Evolutionary conservation across 2,113 vertebrate species (phyloP), one percentile per base, ranked within the genome.

Genomic region (Syngnathus typhle): DNA sequence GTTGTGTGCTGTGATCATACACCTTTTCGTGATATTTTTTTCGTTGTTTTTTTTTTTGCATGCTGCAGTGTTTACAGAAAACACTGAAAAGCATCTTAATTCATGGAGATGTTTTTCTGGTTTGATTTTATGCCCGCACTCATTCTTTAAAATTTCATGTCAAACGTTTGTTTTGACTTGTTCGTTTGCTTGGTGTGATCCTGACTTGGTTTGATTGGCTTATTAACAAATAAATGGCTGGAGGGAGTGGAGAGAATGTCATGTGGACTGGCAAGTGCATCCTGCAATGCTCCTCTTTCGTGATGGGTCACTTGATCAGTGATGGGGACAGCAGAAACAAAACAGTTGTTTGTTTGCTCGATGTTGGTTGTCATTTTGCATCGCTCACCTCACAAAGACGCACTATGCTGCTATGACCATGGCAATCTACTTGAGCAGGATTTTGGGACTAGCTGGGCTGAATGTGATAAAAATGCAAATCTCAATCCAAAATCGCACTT

Each of bases 21-120:
- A 39, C 37, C 27, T 72, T 71, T 72, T 69, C 16, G 66, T 72
- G 65, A 32, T 8, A 21, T 74, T 54, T 78, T 70, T 71, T 51
- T 36, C 18, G 13, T 70, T 72, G 71, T 84, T 64, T 59, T 78
- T 64, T 59, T 78, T 32, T 78, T 70, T 88, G 88, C 89, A 91
- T 91, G 88, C 49, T 7, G 13, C 41, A 23, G 68, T 73, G 61
- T 83, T 70, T 71, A 77, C 70, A 65, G 68, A 78, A 72, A 47
- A 49, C 62, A 19, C 68, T 9, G 18, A 44, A 82, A 76, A 79
- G 73, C 70, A 70, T 70, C 70, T 59, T 23, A n/a, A 52, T 73
- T 55, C 66, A 68, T 59, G 36, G 63, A 16, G 37, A 70, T 77
- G 76, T 73, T 74, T 73, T 77, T 77, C 59, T 46, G 18, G 74